Evolutionary conservation across 2,888 invertebrate species (phyloP).

Genomic region (Caenorhabditis plicata): DNA sequence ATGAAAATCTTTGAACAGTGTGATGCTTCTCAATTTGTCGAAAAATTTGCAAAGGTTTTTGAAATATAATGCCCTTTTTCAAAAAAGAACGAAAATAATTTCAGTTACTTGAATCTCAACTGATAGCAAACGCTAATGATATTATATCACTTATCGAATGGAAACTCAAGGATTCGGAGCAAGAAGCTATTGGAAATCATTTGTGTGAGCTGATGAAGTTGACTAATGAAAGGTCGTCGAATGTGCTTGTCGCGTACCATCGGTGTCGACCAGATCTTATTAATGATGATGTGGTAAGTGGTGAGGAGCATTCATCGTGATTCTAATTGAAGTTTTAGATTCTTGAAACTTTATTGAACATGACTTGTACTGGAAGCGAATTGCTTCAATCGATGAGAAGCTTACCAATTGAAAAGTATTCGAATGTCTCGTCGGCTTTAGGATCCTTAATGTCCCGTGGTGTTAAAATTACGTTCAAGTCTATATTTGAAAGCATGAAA

Average conservation of each 20-base stretch:
- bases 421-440: conserved; percentile 31
- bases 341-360: conserved; percentile 25
- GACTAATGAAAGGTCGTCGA: conserved; percentile 16
- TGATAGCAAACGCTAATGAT: conserved; percentile 5
- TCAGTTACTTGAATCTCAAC: conserved; percentile 20
- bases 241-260: conserved; percentile 12
- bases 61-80: neutral
- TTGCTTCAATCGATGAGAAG: conserved; percentile 26
- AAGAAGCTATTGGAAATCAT: neutral
- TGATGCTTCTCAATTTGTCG: conserved; percentile 5
- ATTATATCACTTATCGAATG: conserved; percentile 25
- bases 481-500: conserved; percentile 37
- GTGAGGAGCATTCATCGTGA: neutral
- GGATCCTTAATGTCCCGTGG: conserved; percentile 27
- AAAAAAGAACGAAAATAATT: neutral
- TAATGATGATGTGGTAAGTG: conserved; percentile 11
- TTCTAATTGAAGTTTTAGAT: conserved; percentile 9
- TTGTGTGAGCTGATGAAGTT: conserved; percentile 7
- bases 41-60: conserved; percentile 9
- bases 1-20: conserved; percentile 16
- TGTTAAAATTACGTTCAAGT: conserved; percentile 37
- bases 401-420: conserved; percentile 15
- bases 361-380: conserved; percentile 31
- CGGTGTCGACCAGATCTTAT: conserved; percentile 10
- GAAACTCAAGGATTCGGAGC: conserved; percentile 4